Base-by-base conservation (phyloP, 1,140 invertebrate genomes). In the Rhynchophorus ferrugineus region DNA sequence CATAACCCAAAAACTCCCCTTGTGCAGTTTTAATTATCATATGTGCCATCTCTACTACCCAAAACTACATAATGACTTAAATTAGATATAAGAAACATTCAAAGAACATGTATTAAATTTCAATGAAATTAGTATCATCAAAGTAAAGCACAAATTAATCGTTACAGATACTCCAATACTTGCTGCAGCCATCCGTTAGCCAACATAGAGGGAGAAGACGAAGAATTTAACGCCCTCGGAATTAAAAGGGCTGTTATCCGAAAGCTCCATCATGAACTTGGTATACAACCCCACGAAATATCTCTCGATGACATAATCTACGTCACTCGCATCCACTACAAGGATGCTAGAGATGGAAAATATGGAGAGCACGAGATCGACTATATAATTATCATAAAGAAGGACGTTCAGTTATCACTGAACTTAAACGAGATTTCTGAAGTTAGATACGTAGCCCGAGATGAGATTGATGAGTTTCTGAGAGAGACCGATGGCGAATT, bases 301-400 rank as follows among this genome's bases (percentile, higher is more conserved):
- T 65, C 82, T 18, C 75, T 80, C 0, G 76, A 85, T 3, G 78
- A 85, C 43, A 84, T 97, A 56, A 75, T 80, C 2, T 94, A 86
- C 62, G 63, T 98, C 13, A 95, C 91, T 0, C 78, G 92, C 57
- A 89, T 98, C 46, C 81, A 88, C 64, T 98, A 98, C 69, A 78
- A 82, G 59, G 84, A 91, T 48, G 69, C 21, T 21, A 39, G 48
- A n/a, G 78, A 87, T 61, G 79, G 79, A 5, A 75, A 77, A 18
- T 98, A 89, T 89, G 94, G 93, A n/a, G 95, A 98, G 74, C 90
- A 95, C 66, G 94, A 98, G 73, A 88, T 98, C 42, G 95, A 98
- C 72, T 95, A 98, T 68, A 86, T 97, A 17, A 71, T 97, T 0
- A n/a, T 97, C 68, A 67, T 92, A 8, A 81, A 89, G 60, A 83